Conservation (phyloP, 2,113 vertebrate genomes). For the Lanius collurio region DNA sequence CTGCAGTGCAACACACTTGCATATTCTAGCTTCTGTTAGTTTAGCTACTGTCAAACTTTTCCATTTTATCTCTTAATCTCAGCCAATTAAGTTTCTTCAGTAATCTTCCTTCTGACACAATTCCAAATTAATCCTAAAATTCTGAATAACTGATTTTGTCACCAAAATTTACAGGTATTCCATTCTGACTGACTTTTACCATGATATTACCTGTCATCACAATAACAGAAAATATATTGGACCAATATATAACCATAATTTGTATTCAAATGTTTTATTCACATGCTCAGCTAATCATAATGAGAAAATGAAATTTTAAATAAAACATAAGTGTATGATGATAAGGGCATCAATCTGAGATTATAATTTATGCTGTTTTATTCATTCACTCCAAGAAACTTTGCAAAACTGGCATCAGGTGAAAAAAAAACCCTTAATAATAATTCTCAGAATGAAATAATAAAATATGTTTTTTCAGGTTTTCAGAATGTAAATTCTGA, state of each 20-base stretch:
- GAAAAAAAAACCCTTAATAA: rapidly evolving
- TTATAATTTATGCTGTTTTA: not conserved
- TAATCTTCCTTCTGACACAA: not conserved
- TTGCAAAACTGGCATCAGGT: not conserved
- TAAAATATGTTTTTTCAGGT: not conserved
- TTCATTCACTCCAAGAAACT: not conserved
- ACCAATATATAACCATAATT: not conserved
- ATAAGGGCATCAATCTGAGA: not conserved
- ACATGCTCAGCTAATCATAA: not conserved
- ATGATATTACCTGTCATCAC: not conserved
- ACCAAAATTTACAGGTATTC: not conserved
- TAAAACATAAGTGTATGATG: not conserved
- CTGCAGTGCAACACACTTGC: not conserved
- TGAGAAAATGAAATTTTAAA: not conserved
- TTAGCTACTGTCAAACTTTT: not conserved
- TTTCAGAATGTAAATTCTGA: not conserved
- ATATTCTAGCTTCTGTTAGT: not conserved
- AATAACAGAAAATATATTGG: not conserved
- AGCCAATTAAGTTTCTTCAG: not conserved
- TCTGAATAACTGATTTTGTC: not conserved
- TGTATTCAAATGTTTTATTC: not conserved
- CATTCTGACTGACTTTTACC: not conserved
- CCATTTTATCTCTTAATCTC: not conserved
- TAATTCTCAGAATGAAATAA: not conserved
- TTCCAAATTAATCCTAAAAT: not conserved